Conservation (phyloP, 2,797 vertebrate genomes). For the Neosilurus hyrtlii region DNA sequence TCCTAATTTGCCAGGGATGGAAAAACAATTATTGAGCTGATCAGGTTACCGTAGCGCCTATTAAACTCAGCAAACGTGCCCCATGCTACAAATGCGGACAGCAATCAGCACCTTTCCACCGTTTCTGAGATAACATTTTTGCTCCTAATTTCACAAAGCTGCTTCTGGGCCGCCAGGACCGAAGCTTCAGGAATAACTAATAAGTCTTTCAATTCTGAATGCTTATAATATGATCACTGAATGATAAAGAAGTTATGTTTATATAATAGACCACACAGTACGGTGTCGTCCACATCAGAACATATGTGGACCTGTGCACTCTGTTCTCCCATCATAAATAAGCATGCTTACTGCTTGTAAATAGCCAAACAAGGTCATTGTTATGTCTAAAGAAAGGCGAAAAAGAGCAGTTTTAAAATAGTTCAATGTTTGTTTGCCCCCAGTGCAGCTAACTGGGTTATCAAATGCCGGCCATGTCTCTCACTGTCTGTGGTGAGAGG, state of each 20-base stretch:
- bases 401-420: neutral
- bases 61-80: slow-evolving; percentile 70
- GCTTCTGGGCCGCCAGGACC: slow-evolving; percentile 63
- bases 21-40: slow-evolving; percentile 73
- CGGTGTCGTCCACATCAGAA: neutral
- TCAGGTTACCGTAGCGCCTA: slow-evolving; percentile 72
- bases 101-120: slow-evolving; percentile 68
- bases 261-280: neutral
- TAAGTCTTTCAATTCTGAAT: slow-evolving; percentile 62
- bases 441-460: no score
- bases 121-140: slow-evolving; percentile 68
- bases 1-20: slow-evolving; percentile 70
- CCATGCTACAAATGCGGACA: slow-evolving; percentile 67
- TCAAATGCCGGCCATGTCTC: no score
- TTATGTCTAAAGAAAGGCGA: neutral
- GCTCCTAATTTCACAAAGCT: slow-evolving; percentile 70
- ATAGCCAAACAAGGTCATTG: neutral
- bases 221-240: slow-evolving; percentile 34
- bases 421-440: neutral
- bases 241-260: neutral
- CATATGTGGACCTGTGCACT: neutral
- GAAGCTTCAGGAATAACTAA: slow-evolving; percentile 62
- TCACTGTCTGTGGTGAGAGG: no score
- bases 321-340: neutral
- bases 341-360: neutral